Conservation (phyloP, 2,888 invertebrate species). For the Leucophora obtusa region DNA sequence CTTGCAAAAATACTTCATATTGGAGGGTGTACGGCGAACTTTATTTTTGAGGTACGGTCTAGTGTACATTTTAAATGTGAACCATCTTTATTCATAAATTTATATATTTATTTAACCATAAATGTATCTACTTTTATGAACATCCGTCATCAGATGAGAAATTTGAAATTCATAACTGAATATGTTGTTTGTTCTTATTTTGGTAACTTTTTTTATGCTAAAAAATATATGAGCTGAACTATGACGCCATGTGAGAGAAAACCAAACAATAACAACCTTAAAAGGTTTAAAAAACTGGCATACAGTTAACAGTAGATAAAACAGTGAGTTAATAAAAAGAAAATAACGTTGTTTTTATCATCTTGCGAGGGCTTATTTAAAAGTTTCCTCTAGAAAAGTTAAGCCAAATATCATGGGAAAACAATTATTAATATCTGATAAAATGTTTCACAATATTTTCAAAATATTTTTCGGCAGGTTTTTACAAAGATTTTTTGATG, state of each 20-base stretch:
- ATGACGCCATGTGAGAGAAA: constrained; percentile 34
- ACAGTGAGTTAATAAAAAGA: background rate
- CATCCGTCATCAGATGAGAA: constrained; percentile 39
- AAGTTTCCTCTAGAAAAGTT: too few relatives aligned
- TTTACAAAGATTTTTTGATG: too few relatives aligned
- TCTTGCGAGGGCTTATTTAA: too few relatives aligned
- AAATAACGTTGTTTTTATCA: too few relatives aligned
- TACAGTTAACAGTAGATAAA: background rate
- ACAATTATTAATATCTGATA: too few relatives aligned
- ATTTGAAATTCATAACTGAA: constrained; percentile 6
- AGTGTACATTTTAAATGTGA: background rate
- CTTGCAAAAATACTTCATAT: too few relatives aligned
- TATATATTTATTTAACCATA: background rate
- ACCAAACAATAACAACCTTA: constrained; percentile 16
- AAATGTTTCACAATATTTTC: too few relatives aligned
- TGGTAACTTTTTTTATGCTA: background rate
- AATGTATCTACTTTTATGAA: constrained; percentile 6
- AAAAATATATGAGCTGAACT: constrained; percentile 17
- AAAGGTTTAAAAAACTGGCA: background rate
- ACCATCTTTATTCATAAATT: constrained; percentile 8
- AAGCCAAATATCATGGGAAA: too few relatives aligned
- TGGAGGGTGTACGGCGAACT: too few relatives aligned
- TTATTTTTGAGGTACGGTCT: too few relatives aligned
- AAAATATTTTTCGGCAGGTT: too few relatives aligned
- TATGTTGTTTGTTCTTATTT: constrained; percentile 12